phyloP scores from a whole-genome alignment of 2,888 invertebrate genomes.

The Campoplex nolae region DNA sequence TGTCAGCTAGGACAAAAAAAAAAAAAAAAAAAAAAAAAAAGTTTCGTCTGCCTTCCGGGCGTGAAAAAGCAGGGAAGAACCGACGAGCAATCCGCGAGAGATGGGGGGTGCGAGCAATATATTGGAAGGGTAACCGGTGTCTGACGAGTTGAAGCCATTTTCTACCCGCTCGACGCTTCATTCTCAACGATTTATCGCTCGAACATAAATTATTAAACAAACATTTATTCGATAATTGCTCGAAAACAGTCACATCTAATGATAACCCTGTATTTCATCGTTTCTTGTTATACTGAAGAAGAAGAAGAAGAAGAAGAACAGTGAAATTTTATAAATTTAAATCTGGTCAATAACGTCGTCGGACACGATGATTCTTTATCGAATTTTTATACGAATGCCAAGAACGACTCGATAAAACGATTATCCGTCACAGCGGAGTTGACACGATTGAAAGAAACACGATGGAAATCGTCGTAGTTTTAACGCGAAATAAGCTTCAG shows the following conservation, averaged over 20 bases:
- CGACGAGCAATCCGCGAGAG: constrained; percentile 30
- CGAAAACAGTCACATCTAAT: not conserved
- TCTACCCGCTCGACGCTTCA: constrained; percentile 32
- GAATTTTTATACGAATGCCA: not conserved
- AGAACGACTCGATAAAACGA: not conserved
- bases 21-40: constrained; percentile 42
- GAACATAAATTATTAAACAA: constrained; percentile 1
- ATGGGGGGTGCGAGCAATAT: not conserved
- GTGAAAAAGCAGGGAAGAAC: constrained; percentile 34
- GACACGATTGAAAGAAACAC: no score
- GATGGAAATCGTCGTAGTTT: not conserved
- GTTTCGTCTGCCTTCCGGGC: constrained; percentile 52
- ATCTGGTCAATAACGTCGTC: not conserved
- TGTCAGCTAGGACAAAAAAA: constrained; percentile 13
- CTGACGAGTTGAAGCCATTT: constrained; percentile 43
- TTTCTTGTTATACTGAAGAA: not conserved
- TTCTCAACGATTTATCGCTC: not conserved
- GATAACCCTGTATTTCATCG: not conserved
- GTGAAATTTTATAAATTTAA: not conserved
- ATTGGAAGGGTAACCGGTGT: constrained; percentile 43
- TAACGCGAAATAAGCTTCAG: not conserved
- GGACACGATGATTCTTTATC: not conserved
- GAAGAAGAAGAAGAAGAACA: not conserved
- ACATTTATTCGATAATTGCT: constrained; percentile 3
- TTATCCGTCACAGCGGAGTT: not conserved